A percentile compares a stretch with the other conserved stretches of the same genome.
These are phyloP conservation scores for Brienomyrus brachyistius DNA, from an alignment of 2,113 vertebrate genomes.

Conservation along the genomic window DNA sequence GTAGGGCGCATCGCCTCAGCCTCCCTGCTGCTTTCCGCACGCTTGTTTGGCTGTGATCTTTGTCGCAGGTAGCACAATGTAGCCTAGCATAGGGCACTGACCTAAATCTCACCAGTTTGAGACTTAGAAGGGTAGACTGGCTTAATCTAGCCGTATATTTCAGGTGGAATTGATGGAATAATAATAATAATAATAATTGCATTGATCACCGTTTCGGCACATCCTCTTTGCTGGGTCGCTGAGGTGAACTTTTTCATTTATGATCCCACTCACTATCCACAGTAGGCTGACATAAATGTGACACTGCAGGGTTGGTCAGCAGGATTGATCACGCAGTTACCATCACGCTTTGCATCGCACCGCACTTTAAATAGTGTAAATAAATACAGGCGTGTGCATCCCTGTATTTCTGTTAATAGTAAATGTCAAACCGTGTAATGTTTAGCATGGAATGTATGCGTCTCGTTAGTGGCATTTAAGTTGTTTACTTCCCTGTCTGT, in stretches of 20 bases:
- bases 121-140: not conserved
- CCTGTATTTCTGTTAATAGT: not conserved
- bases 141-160: not conserved
- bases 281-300: not conserved
- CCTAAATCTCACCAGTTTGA: not conserved
- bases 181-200: too few relatives aligned
- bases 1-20: not conserved
- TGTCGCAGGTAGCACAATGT: not conserved
- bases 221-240: not conserved
- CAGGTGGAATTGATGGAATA: not conserved
- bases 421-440: not conserved
- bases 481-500: not conserved
- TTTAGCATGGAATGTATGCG: not conserved
- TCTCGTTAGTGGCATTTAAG: not conserved
- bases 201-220: not conserved
- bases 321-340: not conserved
- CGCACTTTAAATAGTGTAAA: not conserved
- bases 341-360: not conserved
- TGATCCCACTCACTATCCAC: not conserved
- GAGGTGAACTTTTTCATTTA: not conserved
- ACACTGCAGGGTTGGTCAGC: not conserved
- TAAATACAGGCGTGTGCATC: not conserved
- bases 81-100: not conserved
- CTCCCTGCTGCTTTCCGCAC: not conserved
- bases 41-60: not conserved